Evolutionary conservation across 2,888 invertebrate genomes (phyloP), one percentile per base, ranked within the genome.

Genomic region (Seira musarum): DNA sequence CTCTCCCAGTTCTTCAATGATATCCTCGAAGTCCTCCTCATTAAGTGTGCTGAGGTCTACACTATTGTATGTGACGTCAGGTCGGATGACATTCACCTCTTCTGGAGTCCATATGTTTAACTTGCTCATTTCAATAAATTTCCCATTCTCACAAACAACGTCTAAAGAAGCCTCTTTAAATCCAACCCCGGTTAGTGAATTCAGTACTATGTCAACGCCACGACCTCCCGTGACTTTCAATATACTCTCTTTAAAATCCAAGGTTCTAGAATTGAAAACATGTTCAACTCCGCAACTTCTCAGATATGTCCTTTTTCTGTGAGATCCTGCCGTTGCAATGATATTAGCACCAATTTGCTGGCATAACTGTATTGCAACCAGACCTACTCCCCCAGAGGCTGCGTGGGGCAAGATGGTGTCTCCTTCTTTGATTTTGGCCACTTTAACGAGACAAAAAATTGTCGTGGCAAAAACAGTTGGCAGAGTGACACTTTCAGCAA

Each of bases 61-160:
- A 19, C 79, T 64, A 0, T 68, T 66, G 65, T 83, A 83, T 15
- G 25, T 21, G 1, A 83, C 80, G 68, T 83, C 83, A 3, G 81
- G 76, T 22, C 83, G 19, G 0, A 74, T 35, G 19, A 3, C 13
- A 10, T 65, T 66, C 0, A 83, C 81, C 22, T 83, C 83, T 8
- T 83, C 83, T 3, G 67, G 46, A 13, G 57, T 63, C 79, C 79
- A 83, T 53, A 79, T 66, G 2, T 61, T 66, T 1, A 83, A 40
- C 35, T 80, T 81, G n/a, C 81, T 76, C 81, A 83, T 83, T 80
- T 83, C 83, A 19, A 83, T 63, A 69, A 83, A 83, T 21, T 76
- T 17, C 0, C 79, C 83, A 8, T 65, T 68, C 10, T 40, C 17
- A 1, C 25, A 49, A 25, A 79, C 76, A n/a, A 65, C 70, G 13